A percentile compares a stretch with the other conserved stretches of the same genome.
Conservation (phyloP, 2,113 vertebrate species). For the Rhineura floridana region DNA sequence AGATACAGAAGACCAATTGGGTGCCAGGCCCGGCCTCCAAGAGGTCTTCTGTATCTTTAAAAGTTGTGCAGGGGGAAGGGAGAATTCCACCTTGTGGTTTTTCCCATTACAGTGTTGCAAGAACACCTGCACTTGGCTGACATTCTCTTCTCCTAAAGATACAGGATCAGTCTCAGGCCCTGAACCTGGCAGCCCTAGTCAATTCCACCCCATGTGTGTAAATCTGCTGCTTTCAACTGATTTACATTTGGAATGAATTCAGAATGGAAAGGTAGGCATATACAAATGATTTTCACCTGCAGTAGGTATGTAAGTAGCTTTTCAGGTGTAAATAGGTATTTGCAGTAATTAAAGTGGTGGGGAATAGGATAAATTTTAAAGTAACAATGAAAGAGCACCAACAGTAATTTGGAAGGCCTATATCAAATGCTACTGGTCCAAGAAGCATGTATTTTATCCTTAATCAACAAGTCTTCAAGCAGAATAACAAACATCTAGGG, state of each 20-base stretch:
- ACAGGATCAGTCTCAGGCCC: too few species aligned
- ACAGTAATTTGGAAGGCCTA: background rate
- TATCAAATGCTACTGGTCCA: background rate
- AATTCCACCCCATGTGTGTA: background rate
- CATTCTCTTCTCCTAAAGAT: too few species aligned
- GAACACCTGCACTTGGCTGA: too few species aligned
- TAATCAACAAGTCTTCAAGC: background rate
- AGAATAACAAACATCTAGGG: background rate
- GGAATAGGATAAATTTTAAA: background rate
- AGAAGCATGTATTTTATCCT: background rate
- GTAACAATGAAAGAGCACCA: background rate
- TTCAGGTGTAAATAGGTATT: background rate
- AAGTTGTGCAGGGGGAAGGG: too few species aligned
- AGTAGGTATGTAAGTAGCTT: too few species aligned
- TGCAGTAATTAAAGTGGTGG: background rate
- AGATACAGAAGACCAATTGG: too few species aligned
- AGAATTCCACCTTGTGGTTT: too few species aligned
- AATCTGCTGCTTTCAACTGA: background rate
- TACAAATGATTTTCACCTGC: too few species aligned
- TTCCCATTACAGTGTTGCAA: too few species aligned
- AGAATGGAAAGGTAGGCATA: background rate
- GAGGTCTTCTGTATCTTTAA: too few species aligned
- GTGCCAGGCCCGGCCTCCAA: too few species aligned
- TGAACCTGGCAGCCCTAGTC: too few species aligned
- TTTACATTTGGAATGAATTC: constrained; percentile 7